Base-by-base conservation (phyloP, 2,888 invertebrate genomes). In the Biston stratarius region DNA sequence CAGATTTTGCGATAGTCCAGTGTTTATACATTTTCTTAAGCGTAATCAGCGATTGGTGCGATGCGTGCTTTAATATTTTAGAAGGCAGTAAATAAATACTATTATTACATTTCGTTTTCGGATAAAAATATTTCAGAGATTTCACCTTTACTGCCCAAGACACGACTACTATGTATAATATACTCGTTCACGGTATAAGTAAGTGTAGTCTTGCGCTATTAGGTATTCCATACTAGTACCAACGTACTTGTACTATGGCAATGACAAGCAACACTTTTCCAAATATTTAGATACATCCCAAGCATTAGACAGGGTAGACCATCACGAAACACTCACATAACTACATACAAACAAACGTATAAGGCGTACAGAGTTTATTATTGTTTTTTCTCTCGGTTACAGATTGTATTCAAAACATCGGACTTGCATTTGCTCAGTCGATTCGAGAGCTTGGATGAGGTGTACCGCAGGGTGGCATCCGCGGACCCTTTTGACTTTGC, bases 391-490 rank as follows among this genome's bases (percentile, higher is more conserved):
- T 89, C 88, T 90, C 87, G 89, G 87, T 91, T 92, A 87, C 92
- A 94, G 93, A 91, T 90, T 90, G 92, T 92, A 91, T 92, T 90
- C 89, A 92, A 92, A 93, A 93, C 93, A 94, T 86, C 69, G 77
- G 79, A 80, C 81, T 80, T 81, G 84, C 78, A 77, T 74, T 77
- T 83, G 82, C 80, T 85, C 91, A 91, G 90, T 92, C 83, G 80
- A 75, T 76, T 75, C 82, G 81, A 83, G 87, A 82, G 81, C 76
- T 79, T 81, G 80, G 77, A 71, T 76, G 85, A 74, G 88, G 90
- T 64, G 87, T 89, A 84, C 86, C 89, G 85, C 90, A 89, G 76
- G 91, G 92, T 74, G 67, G 77, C 58, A 66, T 69, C 53, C 64
- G 85, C 65, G 85, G 85, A 44, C 86, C 79, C 79, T 73, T 73